Percentiles rank a stretch among this genome's conserved stretches.
These are phyloP conservation scores for Corythoichthys haematopterus DNA, from an alignment of 2,113 vertebrate genomes.

Conservation along the genomic window DNA sequence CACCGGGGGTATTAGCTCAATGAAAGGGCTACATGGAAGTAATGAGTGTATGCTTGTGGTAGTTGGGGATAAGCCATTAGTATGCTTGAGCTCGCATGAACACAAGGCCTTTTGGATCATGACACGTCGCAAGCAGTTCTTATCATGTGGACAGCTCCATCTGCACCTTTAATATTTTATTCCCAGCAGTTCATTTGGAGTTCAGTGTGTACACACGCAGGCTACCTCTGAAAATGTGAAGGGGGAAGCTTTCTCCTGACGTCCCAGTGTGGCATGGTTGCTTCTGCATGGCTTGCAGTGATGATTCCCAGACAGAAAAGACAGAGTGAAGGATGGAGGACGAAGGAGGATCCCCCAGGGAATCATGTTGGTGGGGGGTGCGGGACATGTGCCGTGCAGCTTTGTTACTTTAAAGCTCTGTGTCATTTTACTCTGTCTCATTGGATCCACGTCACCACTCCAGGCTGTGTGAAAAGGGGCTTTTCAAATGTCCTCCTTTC, in stretches of 20 bases:
- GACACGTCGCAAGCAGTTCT: slow-evolving; percentile 91
- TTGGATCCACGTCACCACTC: slow-evolving; percentile 95
- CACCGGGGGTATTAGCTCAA: slow-evolving; percentile 88
- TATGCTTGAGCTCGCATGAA: slow-evolving; percentile 93
- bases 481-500: slow-evolving; percentile 63
- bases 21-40: slow-evolving; percentile 88
- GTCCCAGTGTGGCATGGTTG: slow-evolving; percentile 79
- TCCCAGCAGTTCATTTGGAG: slow-evolving; percentile 86
- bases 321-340: slow-evolving; percentile 68
- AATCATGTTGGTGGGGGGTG: slow-evolving; percentile 68
- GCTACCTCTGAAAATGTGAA: slow-evolving; percentile 36
- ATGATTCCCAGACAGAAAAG: slow-evolving; percentile 75
- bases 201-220: slow-evolving; percentile 79
- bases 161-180: slow-evolving; percentile 99
- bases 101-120: slow-evolving; percentile 92
- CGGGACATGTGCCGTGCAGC: slow-evolving; percentile 83
- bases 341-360: slow-evolving; percentile 78
- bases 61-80: slow-evolving; percentile 82
- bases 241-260: slow-evolving; percentile 79
- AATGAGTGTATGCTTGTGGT: slow-evolving; percentile 75
- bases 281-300: slow-evolving; percentile 90
- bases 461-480: slow-evolving; percentile 81
- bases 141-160: slow-evolving; percentile 98
- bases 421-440: slow-evolving; percentile 87
- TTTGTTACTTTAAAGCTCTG: slow-evolving; percentile 83